Base-by-base conservation (phyloP, 2,113 vertebrate genomes). In the Pollimyrus isidori region DNA sequence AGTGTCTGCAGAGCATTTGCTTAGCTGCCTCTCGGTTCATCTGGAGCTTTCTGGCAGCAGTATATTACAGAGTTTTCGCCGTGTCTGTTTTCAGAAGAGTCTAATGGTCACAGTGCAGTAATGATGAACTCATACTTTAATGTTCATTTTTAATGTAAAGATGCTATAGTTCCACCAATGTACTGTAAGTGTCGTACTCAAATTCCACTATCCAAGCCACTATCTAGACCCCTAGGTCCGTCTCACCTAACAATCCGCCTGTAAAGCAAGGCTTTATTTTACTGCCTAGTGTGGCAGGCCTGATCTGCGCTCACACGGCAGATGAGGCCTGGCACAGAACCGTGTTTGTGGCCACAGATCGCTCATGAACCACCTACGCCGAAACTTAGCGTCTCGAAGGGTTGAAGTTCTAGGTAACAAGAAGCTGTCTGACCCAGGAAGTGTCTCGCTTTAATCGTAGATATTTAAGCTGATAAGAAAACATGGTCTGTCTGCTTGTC, bases 351-450 rank as follows among this genome's bases (percentile, higher is more conserved):
- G 95, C 92, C 90, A 93, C 93, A 93, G 93, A 95, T 94, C 93
- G 92, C 94, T 94, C 95, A 95, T 95, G 95, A 93, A 95, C 94
- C 93, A 92, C 95, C 94, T 94, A 93, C 93, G 92, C 93, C 93
- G 94, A 94, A 93, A 94, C 93, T 89, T 88, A 94, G 94, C 93
- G 93, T 93, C 95, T 23, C 21, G 19, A 56, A 56, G 95, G 95
- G 94, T 96, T 95, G 95, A 95, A 95, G 95, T 94, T 94, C 94
- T 91, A 90, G 94, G 95, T 95, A 96, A 95, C 95, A 95, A 94
- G 89, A 95, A 95, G 94, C 95, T 93, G 95, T 94, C 95, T 94
- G 94, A 92, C 94, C 86, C 93, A 94, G 95, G 94, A 96, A 96
- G 95, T 95, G 62, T 69, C 95, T 93, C 95, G 95, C 96, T 95